Base-by-base conservation (phyloP, 2,888 invertebrate species). In the Emmelina monodactyla region DNA sequence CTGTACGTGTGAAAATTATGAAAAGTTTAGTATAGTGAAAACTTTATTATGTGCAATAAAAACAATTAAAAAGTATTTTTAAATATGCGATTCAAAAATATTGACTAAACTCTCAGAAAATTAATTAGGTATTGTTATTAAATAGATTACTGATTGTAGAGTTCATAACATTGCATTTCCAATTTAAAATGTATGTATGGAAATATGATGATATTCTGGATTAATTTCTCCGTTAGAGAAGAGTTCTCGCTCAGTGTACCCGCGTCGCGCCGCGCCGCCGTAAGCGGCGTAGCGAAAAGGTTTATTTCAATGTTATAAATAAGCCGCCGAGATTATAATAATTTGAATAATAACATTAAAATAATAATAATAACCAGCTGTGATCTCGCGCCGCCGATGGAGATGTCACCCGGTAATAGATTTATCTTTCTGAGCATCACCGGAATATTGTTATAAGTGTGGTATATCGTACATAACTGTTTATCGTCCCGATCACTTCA, bases 281-380 rank as follows among this genome's bases (percentile, higher is more conserved):
- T 55, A 64, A 68, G 73, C 75, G 75, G 76, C 75, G 63, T 65
- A 67, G 68, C 73, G 62, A 70, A 76, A 62, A 63, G 66, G 71
- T 63, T 75, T 72, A 73, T 53, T 56, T 51, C 55, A 54, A 52
- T 50, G 62, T 63, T 58, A 73, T 75, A 76, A 75, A 76, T 76
- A 75, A 65, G 65, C 60, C 55, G 61, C 53, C 50, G 58, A 69
- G 72, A 73, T 72, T 73, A 72, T 71, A 58, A 73, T 71, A 73
- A 76, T 73, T 70, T 72, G 67, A 73, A 73, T 75, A 71, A 71
- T 72, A 75, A 71, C 68, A 72, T 72, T 69, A 70, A 62, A 68
- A 71, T 72, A 72, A 73, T 71, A 67, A 71, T 70, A 64, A 62
- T 55, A 51, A n/a, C n/a, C 48, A 48, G 50, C 53, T 61, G 54